Evolutionary conservation across 2,113 vertebrate species (phyloP).

Genomic region (Rhea americana): DNA sequence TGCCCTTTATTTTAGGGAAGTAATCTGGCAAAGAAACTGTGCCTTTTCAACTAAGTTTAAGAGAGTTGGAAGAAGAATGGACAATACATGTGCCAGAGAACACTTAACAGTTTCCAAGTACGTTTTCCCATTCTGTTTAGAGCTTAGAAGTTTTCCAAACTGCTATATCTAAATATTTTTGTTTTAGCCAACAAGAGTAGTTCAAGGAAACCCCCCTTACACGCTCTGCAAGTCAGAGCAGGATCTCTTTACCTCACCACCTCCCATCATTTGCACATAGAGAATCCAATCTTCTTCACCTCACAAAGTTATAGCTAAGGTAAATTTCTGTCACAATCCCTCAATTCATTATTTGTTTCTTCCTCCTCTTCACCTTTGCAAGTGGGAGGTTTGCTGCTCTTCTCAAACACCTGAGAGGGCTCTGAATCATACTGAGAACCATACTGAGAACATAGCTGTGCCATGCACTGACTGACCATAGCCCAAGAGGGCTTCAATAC

Average conservation of each 20-base stretch:
- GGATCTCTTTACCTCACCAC: background rate
- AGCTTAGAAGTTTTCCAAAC: background rate
- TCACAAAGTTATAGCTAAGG: background rate
- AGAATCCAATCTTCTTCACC: background rate
- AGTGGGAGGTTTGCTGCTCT: background rate
- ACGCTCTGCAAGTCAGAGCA: background rate
- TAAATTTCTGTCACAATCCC: background rate
- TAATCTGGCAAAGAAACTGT: background rate
- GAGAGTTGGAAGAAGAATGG: background rate
- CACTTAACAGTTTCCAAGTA: background rate
- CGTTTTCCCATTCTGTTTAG: background rate
- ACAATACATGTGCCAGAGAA: background rate
- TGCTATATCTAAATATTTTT: background rate
- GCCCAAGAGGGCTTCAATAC: background rate
- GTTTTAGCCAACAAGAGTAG: background rate
- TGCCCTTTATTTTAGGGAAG: background rate
- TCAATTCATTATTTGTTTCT: background rate
- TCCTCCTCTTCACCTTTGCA: background rate
- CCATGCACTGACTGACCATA: background rate
- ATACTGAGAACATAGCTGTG: background rate
- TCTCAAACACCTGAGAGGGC: background rate
- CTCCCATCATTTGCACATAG: accelerated
- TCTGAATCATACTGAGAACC: background rate
- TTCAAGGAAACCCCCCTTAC: background rate
- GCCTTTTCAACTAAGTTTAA: background rate